Evolutionary conservation across 2,888 invertebrate genomes (phyloP), one percentile per base, ranked within the genome.

Genomic region (Drosophila nr. fundita): DNA sequence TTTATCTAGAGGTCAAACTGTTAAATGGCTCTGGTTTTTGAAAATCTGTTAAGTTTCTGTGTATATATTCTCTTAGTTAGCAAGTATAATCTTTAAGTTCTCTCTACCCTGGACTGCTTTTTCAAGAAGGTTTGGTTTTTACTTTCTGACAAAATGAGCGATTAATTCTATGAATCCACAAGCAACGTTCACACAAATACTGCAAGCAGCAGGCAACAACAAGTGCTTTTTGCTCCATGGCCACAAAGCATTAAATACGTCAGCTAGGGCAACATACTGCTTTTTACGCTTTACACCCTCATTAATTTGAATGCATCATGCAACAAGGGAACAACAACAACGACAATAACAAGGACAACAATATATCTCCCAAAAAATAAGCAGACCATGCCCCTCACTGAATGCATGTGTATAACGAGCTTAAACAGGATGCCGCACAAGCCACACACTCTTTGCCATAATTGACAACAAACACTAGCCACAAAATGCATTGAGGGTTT

Each of bases 271-370:
- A 53, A 11, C n/a, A 53, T 34, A 21, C 21, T 53, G 54, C 30
- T 29, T 5, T n/a, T 57, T 48, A 29, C 18, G n/a, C 38, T 52
- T 52, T 57, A 27, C 27, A 27, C 52, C 0, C 48, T 29, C 32
- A 32, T 54, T 61, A 36, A 57, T 61, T 61, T 30, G 36, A 58
- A 45, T 62, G 15, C 27, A 40, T 57, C 58, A 58, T 58, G 58
- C 55, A 66, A 52, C 55, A 66, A 38, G 32, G 34, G 15, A 61
- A 36, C 30, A 45, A 1, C 15, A 52, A n/a, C 29, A 38, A 45
- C 13, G 30, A 24, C 32, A 18, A 32, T 29, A 42, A 34, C 4
- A 21, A 30, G 6, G 6, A 50, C 29, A 29, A 50, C 6, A 50
- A 13, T 6, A n/a, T 11, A n/a, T 7, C 29, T 2, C 21, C 21